Base-by-base conservation (phyloP, 2,113 vertebrate genomes). In the Anas platyrhynchos region DNA sequence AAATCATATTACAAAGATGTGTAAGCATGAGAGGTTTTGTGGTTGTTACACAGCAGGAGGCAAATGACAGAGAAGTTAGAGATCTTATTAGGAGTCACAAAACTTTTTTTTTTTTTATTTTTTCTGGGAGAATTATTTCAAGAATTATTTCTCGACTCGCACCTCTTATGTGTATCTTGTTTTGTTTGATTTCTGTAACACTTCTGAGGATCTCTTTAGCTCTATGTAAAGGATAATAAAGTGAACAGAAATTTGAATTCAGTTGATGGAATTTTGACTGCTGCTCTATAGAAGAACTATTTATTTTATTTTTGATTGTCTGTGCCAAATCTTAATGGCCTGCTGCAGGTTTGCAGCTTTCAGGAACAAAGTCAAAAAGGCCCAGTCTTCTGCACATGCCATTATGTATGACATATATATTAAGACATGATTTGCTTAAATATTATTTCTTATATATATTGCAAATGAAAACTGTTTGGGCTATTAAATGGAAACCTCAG, bases 1-100 rank as follows among this genome's bases (percentile, higher is more conserved):
- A 91, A 81, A 69, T 50, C 48, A 5, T 16, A 8, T 68, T 73
- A 62, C 11, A 68, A 59, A 3, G 11, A 44, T 65, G 9, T n/a
- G 14, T 23, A 31, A 31, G 41, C 13, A 18, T 15, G 2, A 13
- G 21, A 11, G 4, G 0, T 0, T 6, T 72, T 86, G 20, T 74
- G 50, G 22, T 50, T 25, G 48, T 50, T 50, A 13, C 16, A 50
- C 5, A 76, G 36, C 11, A 78, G 41, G 13, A 83, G 16, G 54
- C 4, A 59, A 67, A 29, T 8, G 73, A 59, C 6, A 17, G 6
- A 52, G 36, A 76, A 73, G 6, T 43, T 56, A 48, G 18, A 22
- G 68, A 46, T 46, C 32, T 65, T 86, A 36, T 36, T 16, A 43
- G 36, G 20, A 56, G 13, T 43, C n/a, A 79, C 56, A 86, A 71